phyloP scores from a whole-genome alignment of 1,140 invertebrate species.

The Heliconius melpomene region DNA sequence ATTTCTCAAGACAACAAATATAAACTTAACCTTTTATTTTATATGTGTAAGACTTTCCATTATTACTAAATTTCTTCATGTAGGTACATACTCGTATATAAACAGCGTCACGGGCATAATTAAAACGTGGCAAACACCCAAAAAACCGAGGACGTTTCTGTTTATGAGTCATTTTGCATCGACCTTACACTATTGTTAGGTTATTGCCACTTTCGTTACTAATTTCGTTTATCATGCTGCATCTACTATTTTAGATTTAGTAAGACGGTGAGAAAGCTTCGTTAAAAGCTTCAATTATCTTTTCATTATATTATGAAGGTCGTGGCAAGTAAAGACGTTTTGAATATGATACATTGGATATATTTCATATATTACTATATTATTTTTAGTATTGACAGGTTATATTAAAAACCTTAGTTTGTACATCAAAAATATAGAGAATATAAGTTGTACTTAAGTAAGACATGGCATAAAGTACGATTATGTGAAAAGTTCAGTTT shows the following conservation, averaged over 20 bases:
- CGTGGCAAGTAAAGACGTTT: not conserved
- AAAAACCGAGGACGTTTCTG: slow-evolving; percentile 41
- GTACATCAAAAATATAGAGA: too few relatives aligned
- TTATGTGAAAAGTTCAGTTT: too few relatives aligned
- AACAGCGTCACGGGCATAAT: slow-evolving; percentile 25
- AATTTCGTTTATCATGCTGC: slow-evolving; percentile 10
- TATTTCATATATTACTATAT: not conserved
- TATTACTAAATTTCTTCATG: not conserved
- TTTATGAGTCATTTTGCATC: slow-evolving; percentile 40
- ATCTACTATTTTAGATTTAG: slow-evolving; percentile 9
- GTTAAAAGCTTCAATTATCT: not conserved
- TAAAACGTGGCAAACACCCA: slow-evolving; percentile 42
- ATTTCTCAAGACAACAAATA: too few relatives aligned
- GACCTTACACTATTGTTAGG: slow-evolving; percentile 40
- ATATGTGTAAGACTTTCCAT: not conserved
- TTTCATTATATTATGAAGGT: not conserved
- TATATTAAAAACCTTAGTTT: too few relatives aligned
- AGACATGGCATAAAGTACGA: too few relatives aligned
- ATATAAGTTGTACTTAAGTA: too few relatives aligned
- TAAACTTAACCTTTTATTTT: too few relatives aligned
- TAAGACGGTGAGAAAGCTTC: slow-evolving; percentile 11
- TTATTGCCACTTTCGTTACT: slow-evolving; percentile 28
- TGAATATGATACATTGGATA: not conserved
- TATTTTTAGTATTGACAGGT: not conserved
- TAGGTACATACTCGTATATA: not conserved